Evolutionary conservation across 2,888 invertebrate genomes (phyloP).

Genomic region (Cryptocephalus primarius): DNA sequence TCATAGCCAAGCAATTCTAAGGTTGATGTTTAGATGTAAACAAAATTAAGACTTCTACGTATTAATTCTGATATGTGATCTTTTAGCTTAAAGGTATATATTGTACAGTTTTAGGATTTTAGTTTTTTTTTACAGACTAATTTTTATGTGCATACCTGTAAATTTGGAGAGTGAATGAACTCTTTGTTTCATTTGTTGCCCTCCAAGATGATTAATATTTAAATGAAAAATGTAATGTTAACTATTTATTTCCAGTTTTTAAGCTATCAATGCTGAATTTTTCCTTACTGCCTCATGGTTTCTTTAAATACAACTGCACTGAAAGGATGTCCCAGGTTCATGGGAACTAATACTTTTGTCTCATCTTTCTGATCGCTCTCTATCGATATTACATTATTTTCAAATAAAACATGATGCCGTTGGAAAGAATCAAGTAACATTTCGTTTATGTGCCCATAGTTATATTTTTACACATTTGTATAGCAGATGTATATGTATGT

Average conservation of each 20-base stretch:
- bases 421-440: no score
- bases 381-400: no score
- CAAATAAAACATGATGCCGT: no score
- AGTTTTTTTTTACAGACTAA: slow-evolving; percentile 33
- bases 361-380: no score
- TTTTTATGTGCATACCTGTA: slow-evolving; percentile 30
- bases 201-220: slow-evolving; percentile 8
- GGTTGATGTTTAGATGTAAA: no score
- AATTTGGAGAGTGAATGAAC: slow-evolving; percentile 28
- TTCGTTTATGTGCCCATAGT: no score
- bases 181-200: slow-evolving; percentile 14
- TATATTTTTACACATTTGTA: no score
- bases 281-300: slow-evolving; percentile 3
- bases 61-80: slow-evolving; percentile 16
- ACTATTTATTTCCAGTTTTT: slow-evolving; percentile 4
- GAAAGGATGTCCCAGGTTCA: no score
- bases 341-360: no score
- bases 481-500: no score
- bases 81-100: slow-evolving; percentile 12
- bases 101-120: slow-evolving; percentile 30
- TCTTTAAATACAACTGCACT: not conserved
- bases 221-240: slow-evolving; percentile 8
- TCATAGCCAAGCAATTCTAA: no score
- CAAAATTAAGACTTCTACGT: no score
- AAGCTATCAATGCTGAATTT: slow-evolving; percentile 1